Evolutionary conservation across 2,113 vertebrate genomes (phyloP).

Genomic region (Macrotus californicus): DNA sequence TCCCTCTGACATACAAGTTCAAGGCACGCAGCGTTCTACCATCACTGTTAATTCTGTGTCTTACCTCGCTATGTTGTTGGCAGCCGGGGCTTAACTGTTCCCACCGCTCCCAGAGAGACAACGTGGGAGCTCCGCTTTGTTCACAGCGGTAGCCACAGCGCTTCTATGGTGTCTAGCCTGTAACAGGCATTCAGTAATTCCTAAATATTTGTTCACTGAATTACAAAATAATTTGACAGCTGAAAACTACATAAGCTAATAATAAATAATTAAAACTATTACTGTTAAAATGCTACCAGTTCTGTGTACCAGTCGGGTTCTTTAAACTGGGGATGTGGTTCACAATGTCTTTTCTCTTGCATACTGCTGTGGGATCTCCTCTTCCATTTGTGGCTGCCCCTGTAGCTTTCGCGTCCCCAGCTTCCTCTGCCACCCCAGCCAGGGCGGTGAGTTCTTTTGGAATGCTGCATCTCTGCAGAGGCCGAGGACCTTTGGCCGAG

Average conservation of each 20-base stretch:
- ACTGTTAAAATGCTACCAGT: slow-evolving; percentile 35
- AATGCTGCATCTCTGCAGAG: slow-evolving; percentile 85
- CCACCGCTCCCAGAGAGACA: neutral
- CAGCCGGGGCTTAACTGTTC: neutral
- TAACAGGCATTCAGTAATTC: neutral
- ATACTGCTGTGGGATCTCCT: slow-evolving; percentile 90
- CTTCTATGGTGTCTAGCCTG: neutral
- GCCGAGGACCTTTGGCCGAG: too few relatives aligned
- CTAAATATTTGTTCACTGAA: neutral
- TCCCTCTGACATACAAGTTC: neutral
- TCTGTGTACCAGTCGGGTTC: slow-evolving; percentile 86
- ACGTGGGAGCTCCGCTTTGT: neutral
- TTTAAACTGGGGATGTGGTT: slow-evolving; percentile 76
- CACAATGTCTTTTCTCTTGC: slow-evolving; percentile 86
- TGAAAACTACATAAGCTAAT: slow-evolving; percentile 44
- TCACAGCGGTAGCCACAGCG: neutral
- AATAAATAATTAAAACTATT: neutral
- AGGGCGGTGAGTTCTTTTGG: slow-evolving; percentile 83
- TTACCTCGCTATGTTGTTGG: neutral
- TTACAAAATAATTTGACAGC: slow-evolving; percentile 12
- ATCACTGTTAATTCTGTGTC: neutral
- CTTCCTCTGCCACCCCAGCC: slow-evolving; percentile 85
- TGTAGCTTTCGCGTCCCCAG: slow-evolving; percentile 84
- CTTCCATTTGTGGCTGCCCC: slow-evolving; percentile 83
- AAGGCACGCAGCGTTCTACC: neutral